Conservation (phyloP, 2,113 vertebrate species). For the Pygoscelis antarcticus region DNA sequence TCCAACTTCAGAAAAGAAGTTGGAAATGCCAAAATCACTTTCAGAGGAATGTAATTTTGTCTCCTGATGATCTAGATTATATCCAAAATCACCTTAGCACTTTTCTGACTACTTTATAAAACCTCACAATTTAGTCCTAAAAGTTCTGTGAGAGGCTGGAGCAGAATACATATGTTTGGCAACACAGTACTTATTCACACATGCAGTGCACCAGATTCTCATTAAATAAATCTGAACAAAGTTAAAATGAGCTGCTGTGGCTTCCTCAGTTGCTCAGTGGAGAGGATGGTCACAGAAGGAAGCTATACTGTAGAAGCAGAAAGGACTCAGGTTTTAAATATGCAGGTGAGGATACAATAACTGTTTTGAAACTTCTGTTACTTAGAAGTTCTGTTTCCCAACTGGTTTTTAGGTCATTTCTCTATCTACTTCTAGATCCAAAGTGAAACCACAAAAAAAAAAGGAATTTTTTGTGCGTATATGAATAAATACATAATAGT, state of each 20-base stretch:
- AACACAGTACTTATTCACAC: neutral
- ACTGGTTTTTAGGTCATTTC: neutral
- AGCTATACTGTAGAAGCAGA: neutral
- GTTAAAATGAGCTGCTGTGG: neutral
- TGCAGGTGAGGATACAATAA: neutral
- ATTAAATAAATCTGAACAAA: neutral
- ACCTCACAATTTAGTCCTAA: neutral
- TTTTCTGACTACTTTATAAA: neutral
- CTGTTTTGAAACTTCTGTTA: neutral
- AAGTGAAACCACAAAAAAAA: neutral
- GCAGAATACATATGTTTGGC: neutral
- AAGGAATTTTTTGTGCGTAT: neutral
- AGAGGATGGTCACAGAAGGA: neutral
- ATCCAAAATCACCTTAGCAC: neutral
- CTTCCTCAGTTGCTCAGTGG: neutral
- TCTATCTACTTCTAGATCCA: neutral
- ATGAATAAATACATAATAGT: neutral
- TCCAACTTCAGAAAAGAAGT: neutral
- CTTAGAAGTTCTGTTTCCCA: neutral
- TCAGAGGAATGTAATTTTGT: neutral
- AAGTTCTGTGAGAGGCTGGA: neutral
- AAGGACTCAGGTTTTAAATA: neutral
- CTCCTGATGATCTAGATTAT: neutral
- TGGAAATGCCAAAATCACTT: neutral
- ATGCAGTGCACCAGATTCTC: neutral